Evolutionary conservation across 2,888 invertebrate species (phyloP).

Genomic region (Brachyopa scutellaris): DNA sequence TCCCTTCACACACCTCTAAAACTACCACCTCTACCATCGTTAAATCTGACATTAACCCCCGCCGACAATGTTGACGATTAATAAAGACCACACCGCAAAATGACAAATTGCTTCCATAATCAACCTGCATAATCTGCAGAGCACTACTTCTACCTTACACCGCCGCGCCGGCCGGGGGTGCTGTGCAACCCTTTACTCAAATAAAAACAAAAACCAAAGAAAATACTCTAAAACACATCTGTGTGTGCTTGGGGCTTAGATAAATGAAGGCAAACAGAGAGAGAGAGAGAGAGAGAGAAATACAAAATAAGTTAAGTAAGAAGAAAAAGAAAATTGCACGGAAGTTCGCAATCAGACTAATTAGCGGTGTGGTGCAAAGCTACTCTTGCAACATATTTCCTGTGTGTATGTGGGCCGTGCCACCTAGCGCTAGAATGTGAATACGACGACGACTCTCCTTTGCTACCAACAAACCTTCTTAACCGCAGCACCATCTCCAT

Average conservation of each 20-base stretch:
- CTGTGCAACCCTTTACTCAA: constrained; percentile 27
- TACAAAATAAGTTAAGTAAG: background rate
- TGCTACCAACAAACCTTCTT: constrained; percentile 59
- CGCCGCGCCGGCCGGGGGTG: background rate
- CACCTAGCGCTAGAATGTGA: constrained; percentile 48
- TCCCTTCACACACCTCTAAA: no score
- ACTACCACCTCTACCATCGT: background rate
- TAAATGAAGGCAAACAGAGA: constrained; percentile 64
- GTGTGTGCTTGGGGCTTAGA: constrained; percentile 29
- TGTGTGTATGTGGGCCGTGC: no score
- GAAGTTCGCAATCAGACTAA: constrained; percentile 73
- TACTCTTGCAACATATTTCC: constrained; percentile 61
- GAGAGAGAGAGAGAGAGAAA: background rate
- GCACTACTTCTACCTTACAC: no score
- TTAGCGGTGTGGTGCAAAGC: constrained; percentile 69
- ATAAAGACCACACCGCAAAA: constrained; percentile 71
- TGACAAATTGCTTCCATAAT: constrained; percentile 72
- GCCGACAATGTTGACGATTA: constrained; percentile 69
- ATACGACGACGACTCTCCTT: constrained; percentile 10
- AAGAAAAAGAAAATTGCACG: constrained; percentile 54
- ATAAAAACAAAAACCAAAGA: no score
- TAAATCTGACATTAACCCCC: constrained; percentile 60
- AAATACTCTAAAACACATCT: no score
- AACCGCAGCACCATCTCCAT: constrained; percentile 61
- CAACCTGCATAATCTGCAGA: constrained; percentile 68